Evolutionary conservation across 2,797 vertebrate genomes (phyloP).

Genomic region (Ctenosaura bakeri): DNA sequence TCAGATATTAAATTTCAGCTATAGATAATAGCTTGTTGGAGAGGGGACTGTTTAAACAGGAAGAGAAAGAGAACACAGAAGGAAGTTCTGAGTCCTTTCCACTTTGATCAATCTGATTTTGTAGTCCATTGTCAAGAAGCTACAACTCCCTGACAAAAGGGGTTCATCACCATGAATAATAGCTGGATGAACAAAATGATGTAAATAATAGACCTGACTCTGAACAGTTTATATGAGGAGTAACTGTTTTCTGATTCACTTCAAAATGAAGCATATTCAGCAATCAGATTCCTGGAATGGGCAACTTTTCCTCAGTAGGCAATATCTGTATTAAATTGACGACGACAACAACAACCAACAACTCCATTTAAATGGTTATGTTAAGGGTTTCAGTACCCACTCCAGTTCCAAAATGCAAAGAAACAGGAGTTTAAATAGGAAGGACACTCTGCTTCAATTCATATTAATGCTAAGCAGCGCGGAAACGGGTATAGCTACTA

Average conservation of each 20-base stretch:
- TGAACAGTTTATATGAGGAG: not conserved
- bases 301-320: not conserved
- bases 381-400: not conserved
- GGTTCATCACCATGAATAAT: constrained; percentile 21
- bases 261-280: not conserved
- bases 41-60: constrained; percentile 28
- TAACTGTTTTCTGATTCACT: constrained; percentile 14
- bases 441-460: too few species aligned
- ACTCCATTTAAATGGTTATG: not conserved
- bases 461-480: too few species aligned
- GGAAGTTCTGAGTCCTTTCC: not conserved
- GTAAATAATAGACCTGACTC: not conserved
- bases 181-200: constrained; percentile 18
- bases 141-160: not conserved
- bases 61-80: not conserved
- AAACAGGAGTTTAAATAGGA: not conserved
- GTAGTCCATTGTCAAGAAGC: constrained; percentile 29
- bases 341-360: not conserved
- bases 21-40: constrained; percentile 38
- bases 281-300: constrained; percentile 32
- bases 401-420: not conserved
- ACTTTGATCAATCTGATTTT: constrained; percentile 49
- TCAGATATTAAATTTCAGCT: constrained; percentile 85
- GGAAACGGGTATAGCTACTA: too few species aligned
- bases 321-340: not conserved